phyloP scores from a whole-genome alignment of 2,888 invertebrate genomes.

The Caenorhabditis sp. region DNA sequence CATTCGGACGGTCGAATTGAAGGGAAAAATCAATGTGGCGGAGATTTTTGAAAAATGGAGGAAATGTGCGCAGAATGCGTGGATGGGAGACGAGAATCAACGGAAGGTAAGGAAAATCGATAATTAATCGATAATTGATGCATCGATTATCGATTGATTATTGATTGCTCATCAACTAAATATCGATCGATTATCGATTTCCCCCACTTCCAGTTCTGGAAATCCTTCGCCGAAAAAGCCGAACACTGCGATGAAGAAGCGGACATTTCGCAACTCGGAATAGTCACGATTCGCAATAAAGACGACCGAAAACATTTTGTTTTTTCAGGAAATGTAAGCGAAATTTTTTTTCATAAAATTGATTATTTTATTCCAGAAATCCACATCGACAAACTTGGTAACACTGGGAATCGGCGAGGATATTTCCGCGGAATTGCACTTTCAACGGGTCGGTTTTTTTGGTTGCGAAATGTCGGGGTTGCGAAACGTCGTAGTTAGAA shows the following conservation, averaged over 20 bases:
- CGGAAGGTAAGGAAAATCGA: not conserved
- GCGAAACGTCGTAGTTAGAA: too few relatives aligned
- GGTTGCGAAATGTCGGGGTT: too few relatives aligned
- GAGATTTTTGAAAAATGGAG: not conserved
- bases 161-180: too few relatives aligned
- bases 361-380: not conserved
- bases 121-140: too few relatives aligned
- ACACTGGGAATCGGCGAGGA: not conserved
- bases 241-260: not conserved
- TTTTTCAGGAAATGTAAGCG: not conserved
- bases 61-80: not conserved
- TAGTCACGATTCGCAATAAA: not conserved
- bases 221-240: not conserved
- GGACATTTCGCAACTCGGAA: not conserved
- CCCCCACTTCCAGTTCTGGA: slow-evolving; percentile 1
- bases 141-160: too few relatives aligned
- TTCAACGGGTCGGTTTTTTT: not conserved
- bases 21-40: not conserved
- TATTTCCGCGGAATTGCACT: not conserved
- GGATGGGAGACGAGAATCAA: not conserved
- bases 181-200: too few relatives aligned
- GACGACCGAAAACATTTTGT: not conserved
- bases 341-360: too few relatives aligned
- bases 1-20: not conserved
- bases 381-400: not conserved